Evolutionary conservation across 2,888 invertebrate genomes (phyloP), one percentile per base, ranked within the genome.

Genomic region (Prenolepis imparis): DNA sequence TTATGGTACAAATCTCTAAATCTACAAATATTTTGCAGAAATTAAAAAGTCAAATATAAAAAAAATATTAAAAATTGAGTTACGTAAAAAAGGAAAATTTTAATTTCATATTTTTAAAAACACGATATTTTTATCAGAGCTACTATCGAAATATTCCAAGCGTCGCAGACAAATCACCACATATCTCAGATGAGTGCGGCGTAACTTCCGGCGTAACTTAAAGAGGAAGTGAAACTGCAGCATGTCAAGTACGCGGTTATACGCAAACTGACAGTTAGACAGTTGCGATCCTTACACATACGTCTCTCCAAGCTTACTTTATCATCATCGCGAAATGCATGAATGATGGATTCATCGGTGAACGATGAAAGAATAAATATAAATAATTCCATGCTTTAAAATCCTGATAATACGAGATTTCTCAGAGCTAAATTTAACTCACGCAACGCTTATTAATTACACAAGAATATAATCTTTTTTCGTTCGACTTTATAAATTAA

Each of bases 321-420:
- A 66, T 66, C 28, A 36, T 9, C 21, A 39, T 21, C 24, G 32
- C 39, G 4, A 66, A 24, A 12, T 41, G 18, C n/a, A 55, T 4
- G 55, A 77, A 39, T 55, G 15, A 66, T 12, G 11, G 6, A n/a
- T 9, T 24, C 21, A 24, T 52, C 28, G 1, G n/a, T 24, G 28
- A n/a, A n/a, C 4, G 48, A 67, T 28, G n/a, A 21, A 80, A 41
- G 18, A 41, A 59, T 75, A 64, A 52, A 75, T 64, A 67, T 75
- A 48, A 48, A 74, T 74, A 36, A 75, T 64, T 75, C 11, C 12
- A 57, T 21, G 63, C 18, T 61, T 41, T 52, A 28, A 52, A 52
- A 44, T 68, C 21, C 8, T 32, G 11, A 5, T 55, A 55, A 66
- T 21, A 21, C 41, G 21, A 24, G 21, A 66, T 66, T 66, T 66